Base-by-base conservation (phyloP, 2,113 vertebrate genomes). In the Hippocampus comes region DNA sequence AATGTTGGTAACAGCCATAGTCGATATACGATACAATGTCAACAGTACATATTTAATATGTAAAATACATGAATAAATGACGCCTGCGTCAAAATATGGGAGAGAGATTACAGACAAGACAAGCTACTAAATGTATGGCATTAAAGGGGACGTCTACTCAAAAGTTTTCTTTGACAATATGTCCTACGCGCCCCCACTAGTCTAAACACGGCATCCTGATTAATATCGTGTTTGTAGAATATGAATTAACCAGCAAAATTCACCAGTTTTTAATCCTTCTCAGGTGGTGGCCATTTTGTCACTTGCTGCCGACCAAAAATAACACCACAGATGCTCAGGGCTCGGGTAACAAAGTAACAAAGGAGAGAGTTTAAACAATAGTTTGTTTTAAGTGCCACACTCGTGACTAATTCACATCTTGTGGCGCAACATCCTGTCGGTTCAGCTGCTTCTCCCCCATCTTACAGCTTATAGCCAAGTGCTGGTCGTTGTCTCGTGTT, bases 11-110 rank as follows among this genome's bases (percentile, higher is more conserved):
- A 93, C 83, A 72, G 75, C 77, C 85, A 87, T 78, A 87, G 82
- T 83, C 57, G 17, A 89, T 92, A 92, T 83, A 87, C 94, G 93
- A 91, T 94, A 93, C 90, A 93, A 94, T 96, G 95, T 96, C 96
- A 96, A 98, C 95, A 95, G 93, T 95, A 86, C 87, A 27, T 55
- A 72, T 57, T 25, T 43, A 11, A 48, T 66, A 66, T 27, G 38
- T 30, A 72, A 72, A 92, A 55, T 93, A 89, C 94, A 94, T 96
- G 95, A 94, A 96, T 94, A 93, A 79, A 93, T 93, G 96, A 96
- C 96, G 96, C 96, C 96, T 91, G 96, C 96, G 96, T 93, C 96
- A 94, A 92, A 84, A 84, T 63, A 79, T 64, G 21, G 20, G 3
- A 12, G 17, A 11, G 43, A 10, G 73, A 78, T 60, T 25, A 79